Conservation (phyloP, 2,113 vertebrate genomes). For the Eptesicus fuscus region DNA sequence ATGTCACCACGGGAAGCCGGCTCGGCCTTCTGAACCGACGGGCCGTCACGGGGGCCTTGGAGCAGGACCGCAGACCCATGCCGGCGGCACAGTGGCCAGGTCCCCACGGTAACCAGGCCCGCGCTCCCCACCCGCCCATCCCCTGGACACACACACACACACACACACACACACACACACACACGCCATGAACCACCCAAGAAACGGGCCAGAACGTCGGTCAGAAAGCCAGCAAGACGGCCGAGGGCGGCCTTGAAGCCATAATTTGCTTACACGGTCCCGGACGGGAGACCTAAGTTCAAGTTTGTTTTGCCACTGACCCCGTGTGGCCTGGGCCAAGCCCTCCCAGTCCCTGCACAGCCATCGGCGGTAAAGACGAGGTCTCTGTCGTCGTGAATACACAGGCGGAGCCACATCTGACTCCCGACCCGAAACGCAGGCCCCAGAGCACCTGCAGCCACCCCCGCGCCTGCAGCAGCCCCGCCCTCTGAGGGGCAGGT, state of each 20-base stretch:
- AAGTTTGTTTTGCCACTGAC: accelerated
- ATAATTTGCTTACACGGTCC: accelerated
- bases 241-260: not conserved
- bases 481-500: not conserved
- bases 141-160: not conserved
- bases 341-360: not conserved
- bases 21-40: not conserved
- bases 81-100: not conserved
- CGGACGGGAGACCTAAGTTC: too few relatives aligned
- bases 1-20: not conserved
- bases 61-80: accelerated
- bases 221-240: not conserved
- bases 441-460: not conserved
- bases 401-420: accelerated
- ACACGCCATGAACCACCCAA: accelerated
- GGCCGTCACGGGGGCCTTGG: accelerated
- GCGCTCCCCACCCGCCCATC: accelerated
- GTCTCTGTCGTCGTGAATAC: not conserved
- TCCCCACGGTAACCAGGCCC: not conserved
- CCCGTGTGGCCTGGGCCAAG: not conserved
- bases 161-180: not conserved
- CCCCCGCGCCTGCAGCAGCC: not conserved
- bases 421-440: accelerated
- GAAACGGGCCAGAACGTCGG: accelerated
- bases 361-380: accelerated